Conservation (phyloP, 2,888 invertebrate genomes). For the Folsomia manolachei region DNA sequence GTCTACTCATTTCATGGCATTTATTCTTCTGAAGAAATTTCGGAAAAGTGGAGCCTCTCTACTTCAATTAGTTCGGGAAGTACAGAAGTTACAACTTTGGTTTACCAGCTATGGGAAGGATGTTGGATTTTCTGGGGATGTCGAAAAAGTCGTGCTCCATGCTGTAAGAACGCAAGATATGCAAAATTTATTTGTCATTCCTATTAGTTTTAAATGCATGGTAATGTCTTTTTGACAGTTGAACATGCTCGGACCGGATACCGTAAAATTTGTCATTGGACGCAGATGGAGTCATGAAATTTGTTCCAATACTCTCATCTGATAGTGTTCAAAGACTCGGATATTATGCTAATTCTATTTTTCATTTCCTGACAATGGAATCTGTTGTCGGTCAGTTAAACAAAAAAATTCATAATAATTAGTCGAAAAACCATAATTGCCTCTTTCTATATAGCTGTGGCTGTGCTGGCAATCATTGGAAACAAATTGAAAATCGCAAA, state of each 20-base stretch:
- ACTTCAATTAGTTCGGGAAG: constrained; percentile 17
- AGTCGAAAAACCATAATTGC: background rate
- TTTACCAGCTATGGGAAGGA: constrained; percentile 17
- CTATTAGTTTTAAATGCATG: background rate
- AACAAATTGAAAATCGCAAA: constrained; percentile 9
- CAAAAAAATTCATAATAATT: background rate
- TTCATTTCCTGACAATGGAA: constrained; percentile 29
- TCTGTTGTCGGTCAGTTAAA: constrained; percentile 32
- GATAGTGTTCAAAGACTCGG: constrained; percentile 20
- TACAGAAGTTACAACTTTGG: constrained; percentile 10
- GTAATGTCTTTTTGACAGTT: background rate
- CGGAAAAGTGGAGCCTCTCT: constrained; percentile 19
- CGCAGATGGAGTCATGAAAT: background rate
- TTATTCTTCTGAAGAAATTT: constrained; percentile 35
- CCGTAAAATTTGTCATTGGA: background rate
- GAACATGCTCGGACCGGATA: constrained; percentile 3
- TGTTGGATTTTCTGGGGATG: constrained; percentile 32
- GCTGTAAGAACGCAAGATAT: too few species aligned
- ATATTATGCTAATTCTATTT: constrained; percentile 35
- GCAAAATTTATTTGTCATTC: too few species aligned
- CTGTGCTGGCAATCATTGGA: constrained; percentile 25
- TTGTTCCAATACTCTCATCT: background rate
- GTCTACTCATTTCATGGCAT: constrained; percentile 36
- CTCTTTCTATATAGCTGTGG: constrained; percentile 21
- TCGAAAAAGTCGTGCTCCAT: constrained; percentile 17